Evolutionary conservation across 53 echinoderm and acorn worm species (phyloP).

Genomic region (Temnopleurus reevesii): DNA sequence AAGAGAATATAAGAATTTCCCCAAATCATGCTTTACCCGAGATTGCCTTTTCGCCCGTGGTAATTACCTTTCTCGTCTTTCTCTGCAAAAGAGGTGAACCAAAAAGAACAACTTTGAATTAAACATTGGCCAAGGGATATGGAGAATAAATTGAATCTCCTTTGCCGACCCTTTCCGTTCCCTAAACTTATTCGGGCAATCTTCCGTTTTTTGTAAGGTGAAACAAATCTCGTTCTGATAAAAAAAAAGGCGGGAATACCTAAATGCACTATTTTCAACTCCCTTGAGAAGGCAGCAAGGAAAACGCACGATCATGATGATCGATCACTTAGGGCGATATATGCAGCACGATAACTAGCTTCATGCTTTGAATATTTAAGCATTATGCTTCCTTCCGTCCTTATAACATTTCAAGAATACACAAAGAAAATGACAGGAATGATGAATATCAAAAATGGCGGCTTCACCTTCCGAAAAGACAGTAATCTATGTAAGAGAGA

Average conservation of each 20-base stretch:
- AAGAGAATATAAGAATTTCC: too few relatives aligned
- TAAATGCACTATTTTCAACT: neutral
- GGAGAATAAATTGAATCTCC: slow-evolving; percentile 38
- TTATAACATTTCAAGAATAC: too few relatives aligned
- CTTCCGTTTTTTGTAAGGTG: neutral
- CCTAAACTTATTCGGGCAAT: neutral
- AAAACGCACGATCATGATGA: slow-evolving; percentile 16
- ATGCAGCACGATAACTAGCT: slow-evolving; percentile 24
- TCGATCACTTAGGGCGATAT: slow-evolving; percentile 28
- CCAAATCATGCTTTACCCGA: too few relatives aligned
- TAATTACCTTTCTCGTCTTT: neutral
- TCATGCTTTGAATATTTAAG: neutral
- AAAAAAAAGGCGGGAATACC: slow-evolving; percentile 25
- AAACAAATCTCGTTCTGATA: slow-evolving; percentile 33
- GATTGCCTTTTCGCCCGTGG: neutral
- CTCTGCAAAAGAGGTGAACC: neutral
- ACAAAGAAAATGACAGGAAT: too few relatives aligned
- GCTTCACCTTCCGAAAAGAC: too few relatives aligned
- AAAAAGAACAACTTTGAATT: slow-evolving; percentile 38
- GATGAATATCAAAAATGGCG: too few relatives aligned
- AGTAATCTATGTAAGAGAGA: too few relatives aligned
- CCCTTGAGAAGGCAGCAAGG: neutral
- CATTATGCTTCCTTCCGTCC: too few relatives aligned
- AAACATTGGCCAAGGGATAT: slow-evolving; percentile 49
- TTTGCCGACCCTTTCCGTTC: neutral